Evolutionary conservation across 2,113 vertebrate genomes (phyloP).

Genomic region (Apteryx owenii): DNA sequence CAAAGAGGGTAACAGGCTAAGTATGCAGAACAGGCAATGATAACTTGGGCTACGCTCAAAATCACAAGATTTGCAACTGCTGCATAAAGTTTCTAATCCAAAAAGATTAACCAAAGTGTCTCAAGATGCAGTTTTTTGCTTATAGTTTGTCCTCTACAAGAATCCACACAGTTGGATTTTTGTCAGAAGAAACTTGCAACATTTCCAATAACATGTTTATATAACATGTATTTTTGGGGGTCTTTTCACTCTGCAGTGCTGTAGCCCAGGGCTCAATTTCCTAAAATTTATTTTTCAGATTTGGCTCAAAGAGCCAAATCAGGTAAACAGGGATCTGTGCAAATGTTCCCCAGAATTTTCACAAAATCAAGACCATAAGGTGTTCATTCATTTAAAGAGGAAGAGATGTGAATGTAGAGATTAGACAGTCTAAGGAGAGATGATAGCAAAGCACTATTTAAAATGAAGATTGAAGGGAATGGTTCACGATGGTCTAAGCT

Average conservation of each 20-base stretch:
- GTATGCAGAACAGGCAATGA: background rate
- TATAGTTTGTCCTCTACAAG: background rate
- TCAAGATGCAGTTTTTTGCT: background rate
- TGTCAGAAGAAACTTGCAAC: background rate
- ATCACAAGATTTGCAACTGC: background rate
- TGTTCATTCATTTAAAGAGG: background rate
- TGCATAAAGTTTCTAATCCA: background rate
- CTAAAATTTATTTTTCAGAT: background rate
- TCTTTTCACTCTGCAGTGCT: background rate
- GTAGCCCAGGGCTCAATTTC: background rate
- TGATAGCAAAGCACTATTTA: background rate
- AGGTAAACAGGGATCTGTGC: background rate
- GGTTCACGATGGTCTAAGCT: background rate
- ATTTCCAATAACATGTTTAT: background rate
- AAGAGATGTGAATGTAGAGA: background rate
- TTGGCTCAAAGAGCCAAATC: background rate
- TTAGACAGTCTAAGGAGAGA: background rate
- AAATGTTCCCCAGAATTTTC: background rate
- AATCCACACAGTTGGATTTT: rapidly evolving
- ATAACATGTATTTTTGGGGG: background rate
- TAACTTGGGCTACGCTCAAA: background rate
- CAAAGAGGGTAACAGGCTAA: constrained; percentile 17
- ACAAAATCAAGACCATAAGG: background rate
- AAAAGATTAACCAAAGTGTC: background rate
- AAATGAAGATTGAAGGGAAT: background rate